These are phyloP conservation scores for Hybos culiciformis DNA, from an alignment of 2,888 invertebrate genomes.

Conservation along the genomic window DNA sequence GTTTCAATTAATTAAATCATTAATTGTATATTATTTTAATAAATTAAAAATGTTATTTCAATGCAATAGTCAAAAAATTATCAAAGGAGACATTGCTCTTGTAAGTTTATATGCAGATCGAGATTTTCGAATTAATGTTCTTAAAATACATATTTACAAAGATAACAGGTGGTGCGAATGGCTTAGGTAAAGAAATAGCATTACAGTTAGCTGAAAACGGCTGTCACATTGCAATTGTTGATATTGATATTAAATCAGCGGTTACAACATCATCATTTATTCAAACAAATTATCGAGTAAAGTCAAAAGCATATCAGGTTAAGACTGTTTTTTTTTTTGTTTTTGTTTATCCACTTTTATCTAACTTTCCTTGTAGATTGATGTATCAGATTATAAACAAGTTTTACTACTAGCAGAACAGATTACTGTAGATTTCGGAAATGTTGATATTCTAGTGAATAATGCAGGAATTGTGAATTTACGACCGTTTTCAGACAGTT, in stretches of 20 bases:
- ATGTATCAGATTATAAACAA: slow-evolving; percentile 32
- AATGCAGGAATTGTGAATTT: slow-evolving; percentile 37
- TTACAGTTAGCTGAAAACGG: slow-evolving; percentile 32
- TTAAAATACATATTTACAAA: slow-evolving; percentile 13
- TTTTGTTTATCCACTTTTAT: too few species aligned
- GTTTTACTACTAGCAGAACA: slow-evolving; percentile 28
- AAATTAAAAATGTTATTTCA: not conserved
- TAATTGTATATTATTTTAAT: not conserved
- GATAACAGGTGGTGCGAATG: slow-evolving; percentile 39
- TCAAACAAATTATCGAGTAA: slow-evolving; percentile 26
- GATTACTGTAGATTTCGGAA: slow-evolving; percentile 32
- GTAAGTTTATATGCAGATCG: not conserved
- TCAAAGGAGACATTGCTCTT: not conserved
- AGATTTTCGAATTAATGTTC: not conserved
- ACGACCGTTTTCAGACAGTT: slow-evolving; percentile 20
- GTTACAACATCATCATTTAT: slow-evolving; percentile 30
- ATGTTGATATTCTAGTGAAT: slow-evolving; percentile 37
- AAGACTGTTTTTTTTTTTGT: too few species aligned
- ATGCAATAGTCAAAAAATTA: not conserved
- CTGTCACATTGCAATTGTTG: slow-evolving; percentile 35
- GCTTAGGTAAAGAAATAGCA: slow-evolving; percentile 36
- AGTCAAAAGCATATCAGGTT: slow-evolving; percentile 32
- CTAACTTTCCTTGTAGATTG: slow-evolving; percentile 20
- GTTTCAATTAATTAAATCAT: too few species aligned
- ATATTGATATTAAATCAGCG: slow-evolving; percentile 31